phyloP scores from a whole-genome alignment of 2,888 invertebrate genomes.

The Ormyrus nitidulus region DNA sequence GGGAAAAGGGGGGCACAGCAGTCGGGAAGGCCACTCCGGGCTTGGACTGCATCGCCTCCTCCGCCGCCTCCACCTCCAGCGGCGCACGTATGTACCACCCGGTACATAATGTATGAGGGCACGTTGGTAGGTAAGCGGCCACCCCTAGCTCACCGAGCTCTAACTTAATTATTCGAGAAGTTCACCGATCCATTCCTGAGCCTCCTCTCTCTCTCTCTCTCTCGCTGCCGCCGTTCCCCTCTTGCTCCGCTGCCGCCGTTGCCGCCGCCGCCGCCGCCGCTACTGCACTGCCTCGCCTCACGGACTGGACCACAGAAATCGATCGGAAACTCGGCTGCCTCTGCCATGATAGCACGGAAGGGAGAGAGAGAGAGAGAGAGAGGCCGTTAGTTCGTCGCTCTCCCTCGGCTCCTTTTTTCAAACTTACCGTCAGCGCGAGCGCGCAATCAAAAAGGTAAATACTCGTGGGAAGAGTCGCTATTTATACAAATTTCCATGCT shows the following conservation, averaged over 20 bases:
- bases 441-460: too few species aligned
- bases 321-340: slow-evolving; percentile 60
- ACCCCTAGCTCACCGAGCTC: slow-evolving; percentile 67
- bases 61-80: slow-evolving; percentile 36
- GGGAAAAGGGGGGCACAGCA: slow-evolving; percentile 54
- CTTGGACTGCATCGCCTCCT: slow-evolving; percentile 54
- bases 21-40: slow-evolving; percentile 52
- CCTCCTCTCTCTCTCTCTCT: slow-evolving; percentile 35
- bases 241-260: not conserved
- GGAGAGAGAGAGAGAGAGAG: slow-evolving; percentile 5
- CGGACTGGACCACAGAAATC: slow-evolving; percentile 62
- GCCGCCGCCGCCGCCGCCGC: slow-evolving; percentile 45
- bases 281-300: slow-evolving; percentile 8
- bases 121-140: slow-evolving; percentile 73
- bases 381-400: slow-evolving; percentile 49
- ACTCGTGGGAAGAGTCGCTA: slow-evolving; percentile 10
- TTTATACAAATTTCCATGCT: slow-evolving; percentile 31
- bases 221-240: slow-evolving; percentile 49
- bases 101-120: slow-evolving; percentile 73
- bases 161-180: slow-evolving; percentile 76
- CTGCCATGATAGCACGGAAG: slow-evolving; percentile 55
- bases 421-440: too few species aligned
- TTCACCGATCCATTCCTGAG: slow-evolving; percentile 73
- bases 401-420: not conserved
- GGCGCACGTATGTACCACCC: slow-evolving; percentile 65